Conservation (phyloP, 1,140 invertebrate species). For the Diplogasteroides magnus region DNA sequence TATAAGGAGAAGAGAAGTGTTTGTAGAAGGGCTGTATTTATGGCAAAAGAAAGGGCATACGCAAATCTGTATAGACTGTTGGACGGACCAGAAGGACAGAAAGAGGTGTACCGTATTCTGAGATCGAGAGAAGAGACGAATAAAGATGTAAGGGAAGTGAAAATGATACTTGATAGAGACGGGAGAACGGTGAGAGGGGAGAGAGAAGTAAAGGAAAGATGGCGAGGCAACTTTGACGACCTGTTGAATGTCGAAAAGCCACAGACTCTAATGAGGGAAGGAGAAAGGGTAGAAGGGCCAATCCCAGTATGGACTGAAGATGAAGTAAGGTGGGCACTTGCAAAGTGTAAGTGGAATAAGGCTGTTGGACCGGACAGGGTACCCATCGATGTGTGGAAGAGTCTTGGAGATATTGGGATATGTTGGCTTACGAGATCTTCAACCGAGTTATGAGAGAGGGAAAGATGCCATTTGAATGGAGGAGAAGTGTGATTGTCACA, state of each 20-base stretch:
- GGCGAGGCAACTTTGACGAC: too few relatives aligned
- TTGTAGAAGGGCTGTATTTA: too few relatives aligned
- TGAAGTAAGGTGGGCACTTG: not conserved
- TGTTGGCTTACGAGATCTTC: not conserved
- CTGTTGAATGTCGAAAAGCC: not conserved
- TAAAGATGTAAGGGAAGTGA: too few relatives aligned
- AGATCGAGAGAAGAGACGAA: too few relatives aligned
- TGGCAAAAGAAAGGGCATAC: too few relatives aligned
- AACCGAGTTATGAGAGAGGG: not conserved
- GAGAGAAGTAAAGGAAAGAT: too few relatives aligned
- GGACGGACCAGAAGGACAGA: too few relatives aligned
- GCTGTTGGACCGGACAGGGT: not conserved
- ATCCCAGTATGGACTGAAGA: not conserved
- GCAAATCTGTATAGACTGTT: too few relatives aligned
- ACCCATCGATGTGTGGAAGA: not conserved
- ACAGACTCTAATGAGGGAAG: not conserved
- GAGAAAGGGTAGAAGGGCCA: not conserved
- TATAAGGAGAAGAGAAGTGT: too few relatives aligned
- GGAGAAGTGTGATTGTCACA: not conserved
- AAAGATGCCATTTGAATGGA: not conserved
- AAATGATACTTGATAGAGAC: too few relatives aligned
- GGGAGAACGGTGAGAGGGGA: too few relatives aligned
- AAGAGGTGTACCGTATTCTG: too few relatives aligned
- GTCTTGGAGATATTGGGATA: not conserved
- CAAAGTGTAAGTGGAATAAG: not conserved